phyloP scores from a whole-genome alignment of 2,113 vertebrate genomes.

The Crocuta crocuta region DNA sequence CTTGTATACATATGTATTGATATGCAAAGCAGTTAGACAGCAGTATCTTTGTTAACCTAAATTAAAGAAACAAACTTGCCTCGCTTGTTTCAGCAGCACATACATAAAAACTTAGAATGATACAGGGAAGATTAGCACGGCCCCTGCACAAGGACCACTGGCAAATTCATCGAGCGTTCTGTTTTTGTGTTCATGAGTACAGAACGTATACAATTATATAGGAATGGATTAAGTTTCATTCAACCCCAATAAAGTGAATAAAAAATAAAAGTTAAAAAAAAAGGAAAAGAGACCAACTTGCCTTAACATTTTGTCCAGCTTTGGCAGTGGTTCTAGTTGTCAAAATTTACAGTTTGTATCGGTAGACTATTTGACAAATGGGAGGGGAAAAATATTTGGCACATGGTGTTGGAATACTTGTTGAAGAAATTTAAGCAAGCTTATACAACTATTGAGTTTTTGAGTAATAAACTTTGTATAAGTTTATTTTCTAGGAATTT shows the following conservation, averaged over 20 bases:
- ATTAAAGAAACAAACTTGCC: not conserved
- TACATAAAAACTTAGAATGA: not conserved
- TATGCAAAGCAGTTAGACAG: not conserved
- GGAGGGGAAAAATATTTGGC: not conserved
- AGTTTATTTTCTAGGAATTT: slow-evolving; percentile 43
- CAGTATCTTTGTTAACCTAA: not conserved
- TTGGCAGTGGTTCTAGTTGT: not conserved
- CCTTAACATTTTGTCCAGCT: not conserved
- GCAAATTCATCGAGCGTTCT: not conserved
- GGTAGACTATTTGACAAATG: not conserved
- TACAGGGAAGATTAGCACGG: not conserved
- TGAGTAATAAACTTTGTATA: not conserved
- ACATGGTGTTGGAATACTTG: not conserved
- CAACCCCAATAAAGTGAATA: not conserved
- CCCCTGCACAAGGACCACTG: not conserved
- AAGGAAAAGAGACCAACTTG: not conserved
- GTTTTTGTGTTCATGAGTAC: not conserved
- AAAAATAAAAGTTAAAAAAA: not conserved
- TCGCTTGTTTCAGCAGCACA: not conserved
- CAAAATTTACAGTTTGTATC: not conserved
- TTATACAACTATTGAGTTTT: not conserved
- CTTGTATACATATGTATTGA: not conserved
- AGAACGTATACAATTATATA: not conserved
- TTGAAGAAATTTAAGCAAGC: slow-evolving; percentile 5
- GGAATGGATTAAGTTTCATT: not conserved